These are phyloP conservation scores for Crocuta crocuta DNA, from an alignment of 2,113 vertebrate genomes.

Conservation along the genomic window DNA sequence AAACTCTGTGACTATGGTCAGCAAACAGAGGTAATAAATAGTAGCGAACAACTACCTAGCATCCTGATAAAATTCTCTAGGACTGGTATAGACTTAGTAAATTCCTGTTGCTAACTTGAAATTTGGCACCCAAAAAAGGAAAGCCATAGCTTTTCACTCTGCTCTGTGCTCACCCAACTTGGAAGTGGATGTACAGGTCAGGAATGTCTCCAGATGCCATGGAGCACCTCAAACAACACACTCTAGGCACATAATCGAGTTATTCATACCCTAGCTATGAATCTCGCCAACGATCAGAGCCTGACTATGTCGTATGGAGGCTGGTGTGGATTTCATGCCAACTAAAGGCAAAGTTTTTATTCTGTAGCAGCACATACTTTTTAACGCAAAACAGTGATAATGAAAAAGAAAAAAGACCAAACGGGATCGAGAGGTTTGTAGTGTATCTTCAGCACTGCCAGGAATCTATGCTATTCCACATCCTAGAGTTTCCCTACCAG, in stretches of 20 bases:
- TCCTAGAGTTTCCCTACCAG: neutral
- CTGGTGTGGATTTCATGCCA: neutral
- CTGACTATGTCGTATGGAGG: neutral
- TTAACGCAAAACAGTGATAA: slow-evolving; percentile 11
- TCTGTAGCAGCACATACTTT: neutral
- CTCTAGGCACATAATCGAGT: neutral
- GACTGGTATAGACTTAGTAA: neutral
- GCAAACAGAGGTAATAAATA: neutral
- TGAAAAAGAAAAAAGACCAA: neutral
- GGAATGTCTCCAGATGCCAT: neutral
- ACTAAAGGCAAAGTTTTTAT: neutral
- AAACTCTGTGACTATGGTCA: neutral
- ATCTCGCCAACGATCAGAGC: neutral
- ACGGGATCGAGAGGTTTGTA: neutral
- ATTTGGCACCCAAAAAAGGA: neutral
- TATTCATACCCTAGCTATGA: neutral
- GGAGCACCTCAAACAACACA: neutral
- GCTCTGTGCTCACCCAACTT: neutral
- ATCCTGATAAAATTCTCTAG: neutral
- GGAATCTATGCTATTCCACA: neutral
- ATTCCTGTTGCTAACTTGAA: slow-evolving; percentile 1
- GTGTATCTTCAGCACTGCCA: neutral
- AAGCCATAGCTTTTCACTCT: neutral
- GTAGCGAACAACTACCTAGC: neutral
- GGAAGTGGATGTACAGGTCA: neutral